Evolutionary conservation across 37 sponge, comb jelly and placozoan species (phyloP).

Genomic region (Lycopodina hypogea): DNA sequence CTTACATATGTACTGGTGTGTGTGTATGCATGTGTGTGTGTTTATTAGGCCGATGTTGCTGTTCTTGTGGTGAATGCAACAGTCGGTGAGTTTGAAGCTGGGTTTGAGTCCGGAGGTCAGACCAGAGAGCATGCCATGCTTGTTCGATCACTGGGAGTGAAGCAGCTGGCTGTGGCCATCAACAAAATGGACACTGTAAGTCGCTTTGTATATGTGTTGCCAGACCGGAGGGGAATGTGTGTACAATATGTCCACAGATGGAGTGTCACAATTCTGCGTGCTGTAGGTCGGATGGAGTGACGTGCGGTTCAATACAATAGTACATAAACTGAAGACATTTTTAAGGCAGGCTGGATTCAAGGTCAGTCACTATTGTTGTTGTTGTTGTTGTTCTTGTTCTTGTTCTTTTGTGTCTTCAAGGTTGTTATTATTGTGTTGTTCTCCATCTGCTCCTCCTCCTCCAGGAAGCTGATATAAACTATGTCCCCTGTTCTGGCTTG

Average conservation of each 20-base stretch:
- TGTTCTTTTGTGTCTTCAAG: not conserved
- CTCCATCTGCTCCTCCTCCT: not conserved
- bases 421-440: not conserved
- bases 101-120: slow-evolving; percentile 98
- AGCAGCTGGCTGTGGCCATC: slow-evolving; percentile 83
- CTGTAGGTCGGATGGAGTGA: slow-evolving; percentile 76
- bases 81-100: slow-evolving; percentile 95
- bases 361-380: slow-evolving; percentile 28
- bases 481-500: slow-evolving; percentile 92
- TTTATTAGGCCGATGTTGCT: slow-evolving; percentile 88
- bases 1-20: too few species aligned
- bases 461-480: slow-evolving; percentile 79
- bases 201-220: too few species aligned
- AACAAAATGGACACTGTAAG: slow-evolving; percentile 97
- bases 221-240: too few species aligned
- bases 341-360: slow-evolving; percentile 87
- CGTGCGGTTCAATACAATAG: slow-evolving; percentile 76
- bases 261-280: too few species aligned
- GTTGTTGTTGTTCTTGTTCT: not conserved
- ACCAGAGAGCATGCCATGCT: slow-evolving; percentile 95
- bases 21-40: too few species aligned
- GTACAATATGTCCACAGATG: not conserved
- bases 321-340: slow-evolving; percentile 67
- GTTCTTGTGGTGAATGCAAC: slow-evolving; percentile 90
- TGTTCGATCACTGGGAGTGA: slow-evolving; percentile 90